A percentile compares a stretch with the other conserved stretches of the same genome.
Evolutionary conservation across 30 jellyfish, hydroid and myxozoan genomes (phyloP).

Genomic region (Aurelia sp.): DNA sequence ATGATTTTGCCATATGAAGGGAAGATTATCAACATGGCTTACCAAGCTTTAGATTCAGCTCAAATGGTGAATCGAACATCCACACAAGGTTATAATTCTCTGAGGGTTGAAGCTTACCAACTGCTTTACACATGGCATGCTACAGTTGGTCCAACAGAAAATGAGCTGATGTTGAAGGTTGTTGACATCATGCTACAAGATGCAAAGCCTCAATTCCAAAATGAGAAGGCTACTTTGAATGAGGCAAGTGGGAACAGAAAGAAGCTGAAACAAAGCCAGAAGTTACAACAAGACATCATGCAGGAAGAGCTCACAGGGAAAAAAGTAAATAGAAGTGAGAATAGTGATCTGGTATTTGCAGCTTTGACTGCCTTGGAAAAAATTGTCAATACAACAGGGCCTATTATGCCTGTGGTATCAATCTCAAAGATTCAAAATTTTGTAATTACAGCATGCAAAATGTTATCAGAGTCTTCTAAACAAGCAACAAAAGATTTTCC

Average conservation of each 20-base stretch:
- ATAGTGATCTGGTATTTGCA: conserved; percentile 35
- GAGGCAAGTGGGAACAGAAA: conserved; percentile 17
- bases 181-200: conserved; percentile 29
- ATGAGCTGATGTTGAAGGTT: neutral
- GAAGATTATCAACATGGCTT: neutral
- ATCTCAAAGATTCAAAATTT: conserved; percentile 10
- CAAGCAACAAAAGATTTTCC: conserved; percentile 13
- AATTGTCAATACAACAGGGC: conserved; percentile 11
- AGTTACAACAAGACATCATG: conserved; percentile 34
- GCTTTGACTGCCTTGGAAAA: conserved; percentile 33
- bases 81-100: neutral
- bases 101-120: conserved; percentile 29
- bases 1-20: conserved; percentile 46
- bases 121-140: conserved; percentile 39
- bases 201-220: conserved; percentile 1
- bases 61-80: neutral
- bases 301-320: conserved; percentile 42
- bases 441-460: neutral
- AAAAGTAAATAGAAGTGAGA: conserved; percentile 9
- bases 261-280: conserved; percentile 32
- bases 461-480: conserved; percentile 1
- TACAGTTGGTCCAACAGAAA: neutral
- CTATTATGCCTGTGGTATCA: conserved; percentile 11
- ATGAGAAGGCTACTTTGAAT: neutral
- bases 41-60: neutral